Percentiles rank a stretch among this genome's conserved stretches.
Evolutionary conservation across 2,888 invertebrate species (phyloP).

Genomic region (Andrena camellia): DNA sequence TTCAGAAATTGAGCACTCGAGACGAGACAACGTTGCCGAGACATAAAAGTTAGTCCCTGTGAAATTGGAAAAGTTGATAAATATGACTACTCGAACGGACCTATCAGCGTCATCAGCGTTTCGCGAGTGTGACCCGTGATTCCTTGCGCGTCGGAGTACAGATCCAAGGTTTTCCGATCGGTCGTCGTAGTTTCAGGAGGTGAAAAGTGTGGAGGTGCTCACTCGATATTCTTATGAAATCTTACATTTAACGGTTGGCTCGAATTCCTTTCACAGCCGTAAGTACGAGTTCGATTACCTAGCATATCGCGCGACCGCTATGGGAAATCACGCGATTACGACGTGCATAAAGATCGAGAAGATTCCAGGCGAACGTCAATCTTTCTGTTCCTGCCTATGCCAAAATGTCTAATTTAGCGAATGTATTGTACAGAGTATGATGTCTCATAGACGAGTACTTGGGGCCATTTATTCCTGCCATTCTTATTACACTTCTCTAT

Average conservation of each 20-base stretch:
- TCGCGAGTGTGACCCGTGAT: slow-evolving; percentile 73
- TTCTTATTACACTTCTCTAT: not conserved
- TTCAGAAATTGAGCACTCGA: not conserved
- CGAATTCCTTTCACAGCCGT: slow-evolving; percentile 77
- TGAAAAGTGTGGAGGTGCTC: slow-evolving; percentile 73
- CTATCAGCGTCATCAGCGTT: slow-evolving; percentile 65
- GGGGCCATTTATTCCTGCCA: not conserved
- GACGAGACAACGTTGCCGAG: not conserved
- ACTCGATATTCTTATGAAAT: slow-evolving; percentile 76
- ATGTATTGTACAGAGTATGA: slow-evolving; percentile 26
- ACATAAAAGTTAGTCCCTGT: not conserved
- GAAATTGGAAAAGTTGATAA: slow-evolving; percentile 42
- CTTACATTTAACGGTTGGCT: slow-evolving; percentile 75
- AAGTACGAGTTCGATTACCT: slow-evolving; percentile 68
- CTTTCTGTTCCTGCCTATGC: slow-evolving; percentile 55
- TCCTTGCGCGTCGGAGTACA: slow-evolving; percentile 72
- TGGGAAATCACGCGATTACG: slow-evolving; percentile 35
- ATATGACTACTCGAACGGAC: slow-evolving; percentile 57
- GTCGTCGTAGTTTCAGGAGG: slow-evolving; percentile 60
- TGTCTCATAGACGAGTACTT: not conserved
- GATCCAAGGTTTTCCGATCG: slow-evolving; percentile 69
- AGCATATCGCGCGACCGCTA: not conserved
- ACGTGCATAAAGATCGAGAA: slow-evolving; percentile 56
- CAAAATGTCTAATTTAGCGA: slow-evolving; percentile 74
- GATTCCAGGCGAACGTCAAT: slow-evolving; percentile 72